These are phyloP conservation scores for Oligia strigilis DNA, from an alignment of 2,888 invertebrate species.

Conservation along the genomic window DNA sequence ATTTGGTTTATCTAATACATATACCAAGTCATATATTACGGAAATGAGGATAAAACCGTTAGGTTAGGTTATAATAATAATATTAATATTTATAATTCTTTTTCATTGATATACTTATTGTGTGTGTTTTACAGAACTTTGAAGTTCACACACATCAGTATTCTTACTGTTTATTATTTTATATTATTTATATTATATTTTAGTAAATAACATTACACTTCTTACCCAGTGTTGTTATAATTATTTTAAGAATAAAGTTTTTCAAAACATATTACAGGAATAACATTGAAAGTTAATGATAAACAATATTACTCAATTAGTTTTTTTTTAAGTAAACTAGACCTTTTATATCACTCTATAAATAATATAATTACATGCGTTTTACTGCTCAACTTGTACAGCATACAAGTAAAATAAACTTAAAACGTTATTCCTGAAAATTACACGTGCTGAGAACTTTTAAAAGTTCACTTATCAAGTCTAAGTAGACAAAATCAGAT, in stretches of 20 bases:
- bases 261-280: neutral
- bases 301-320: neutral
- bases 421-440: neutral
- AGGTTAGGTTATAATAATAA: too few relatives aligned
- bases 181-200: too few relatives aligned
- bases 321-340: neutral
- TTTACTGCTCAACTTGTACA: neutral
- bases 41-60: constrained; percentile 21
- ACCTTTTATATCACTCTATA: neutral
- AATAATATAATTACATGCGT: too few relatives aligned
- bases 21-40: neutral
- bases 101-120: neutral
- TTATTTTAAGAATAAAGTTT: neutral
- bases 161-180: too few relatives aligned
- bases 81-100: neutral
- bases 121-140: neutral
- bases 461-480: constrained; percentile 22
- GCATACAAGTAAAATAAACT: neutral
- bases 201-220: neutral
- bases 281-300: neutral
- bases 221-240: neutral
- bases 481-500: neutral
- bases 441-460: constrained; percentile 13
- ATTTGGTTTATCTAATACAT: neutral
- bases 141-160: neutral